Evolutionary conservation across 30 jellyfish, hydroid and myxozoan species (phyloP).

Genomic region (Aurelia coerulea): DNA sequence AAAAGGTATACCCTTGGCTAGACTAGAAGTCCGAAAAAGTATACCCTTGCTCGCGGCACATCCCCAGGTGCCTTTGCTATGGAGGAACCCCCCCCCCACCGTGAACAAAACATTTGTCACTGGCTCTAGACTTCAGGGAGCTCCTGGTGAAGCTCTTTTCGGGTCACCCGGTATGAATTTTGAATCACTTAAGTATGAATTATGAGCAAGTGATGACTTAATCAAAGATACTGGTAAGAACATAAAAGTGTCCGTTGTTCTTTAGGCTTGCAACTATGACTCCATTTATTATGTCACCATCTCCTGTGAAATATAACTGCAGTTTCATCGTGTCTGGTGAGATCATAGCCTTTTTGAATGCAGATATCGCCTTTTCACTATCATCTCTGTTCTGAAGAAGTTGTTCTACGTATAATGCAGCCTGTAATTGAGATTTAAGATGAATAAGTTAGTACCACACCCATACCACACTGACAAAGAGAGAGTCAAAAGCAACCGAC

Average conservation of each 20-base stretch:
- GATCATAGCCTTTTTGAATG: slow-evolving; percentile 45
- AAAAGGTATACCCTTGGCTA: no score
- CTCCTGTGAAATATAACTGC: slow-evolving; percentile 47
- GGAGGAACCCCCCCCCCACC: no score
- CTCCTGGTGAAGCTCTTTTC: no score
- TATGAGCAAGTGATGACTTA: slow-evolving; percentile 1
- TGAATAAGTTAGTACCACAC: not conserved
- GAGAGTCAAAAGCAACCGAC: no score
- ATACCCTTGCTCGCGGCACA: no score
- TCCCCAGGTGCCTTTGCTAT: no score
- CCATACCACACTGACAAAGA: no score
- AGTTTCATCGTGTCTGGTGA: slow-evolving; percentile 41
- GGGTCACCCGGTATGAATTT: no score
- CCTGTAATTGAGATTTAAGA: slow-evolving; percentile 7
- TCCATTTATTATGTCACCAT: slow-evolving; percentile 51
- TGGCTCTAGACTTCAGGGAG: no score
- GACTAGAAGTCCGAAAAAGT: no score
- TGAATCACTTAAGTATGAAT: no score
- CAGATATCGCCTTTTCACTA: slow-evolving; percentile 27
- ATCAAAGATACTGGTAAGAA: slow-evolving; percentile 31
- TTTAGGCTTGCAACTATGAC: slow-evolving; percentile 45
- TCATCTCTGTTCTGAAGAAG: slow-evolving; percentile 61
- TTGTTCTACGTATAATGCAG: slow-evolving; percentile 49
- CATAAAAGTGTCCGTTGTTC: slow-evolving; percentile 36
- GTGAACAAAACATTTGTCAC: no score